Conservation (phyloP, 2,888 invertebrate genomes). For the Liposcelis brunnea region DNA sequence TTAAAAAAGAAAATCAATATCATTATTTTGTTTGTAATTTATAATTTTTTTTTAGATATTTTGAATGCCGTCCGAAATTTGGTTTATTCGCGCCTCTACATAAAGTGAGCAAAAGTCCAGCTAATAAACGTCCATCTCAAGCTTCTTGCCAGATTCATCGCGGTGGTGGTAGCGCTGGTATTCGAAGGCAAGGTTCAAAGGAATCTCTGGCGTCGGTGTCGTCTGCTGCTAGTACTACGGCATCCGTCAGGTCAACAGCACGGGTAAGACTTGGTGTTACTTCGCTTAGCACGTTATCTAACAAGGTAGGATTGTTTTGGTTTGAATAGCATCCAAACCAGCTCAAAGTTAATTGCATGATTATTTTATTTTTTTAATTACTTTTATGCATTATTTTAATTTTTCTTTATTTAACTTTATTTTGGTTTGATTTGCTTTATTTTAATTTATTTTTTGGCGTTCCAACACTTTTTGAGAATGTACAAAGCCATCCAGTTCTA, state of each 20-base stretch:
- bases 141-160: slow-evolving; percentile 38
- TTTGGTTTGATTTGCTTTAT: slow-evolving; percentile 4
- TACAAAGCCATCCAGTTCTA: no score
- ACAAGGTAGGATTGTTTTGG: background rate
- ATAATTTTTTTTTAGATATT: slow-evolving; percentile 52
- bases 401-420: slow-evolving; percentile 15
- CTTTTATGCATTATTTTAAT: slow-evolving; percentile 17
- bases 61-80: slow-evolving; percentile 75
- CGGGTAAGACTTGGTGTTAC: slow-evolving; percentile 65
- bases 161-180: background rate
- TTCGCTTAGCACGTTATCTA: slow-evolving; percentile 31
- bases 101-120: slow-evolving; percentile 77
- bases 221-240: slow-evolving; percentile 31
- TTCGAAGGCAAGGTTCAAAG: slow-evolving; percentile 30
- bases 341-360: no score
- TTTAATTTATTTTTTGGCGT: slow-evolving; percentile 4
- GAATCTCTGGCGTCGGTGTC: slow-evolving; percentile 33
- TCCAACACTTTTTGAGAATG: no score
- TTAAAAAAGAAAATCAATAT: slow-evolving; percentile 6
- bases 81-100: slow-evolving; percentile 86
- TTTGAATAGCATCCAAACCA: no score
- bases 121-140: slow-evolving; percentile 46
- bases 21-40: no score
- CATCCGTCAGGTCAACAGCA: slow-evolving; percentile 27
- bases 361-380: slow-evolving; percentile 9